These are phyloP conservation scores for Anastrepha obliqua DNA, from an alignment of 1,140 invertebrate genomes.

Conservation along the genomic window DNA sequence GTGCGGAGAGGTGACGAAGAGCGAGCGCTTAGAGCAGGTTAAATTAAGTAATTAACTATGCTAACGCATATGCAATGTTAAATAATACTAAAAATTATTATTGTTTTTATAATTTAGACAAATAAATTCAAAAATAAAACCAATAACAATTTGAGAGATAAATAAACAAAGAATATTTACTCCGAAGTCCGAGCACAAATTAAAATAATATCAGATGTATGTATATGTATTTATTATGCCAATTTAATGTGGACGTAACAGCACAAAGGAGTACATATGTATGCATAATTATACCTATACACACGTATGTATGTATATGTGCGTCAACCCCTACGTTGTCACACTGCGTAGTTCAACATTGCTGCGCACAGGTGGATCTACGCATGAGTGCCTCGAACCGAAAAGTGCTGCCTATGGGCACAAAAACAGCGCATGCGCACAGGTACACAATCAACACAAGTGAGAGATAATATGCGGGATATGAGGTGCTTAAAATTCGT, in stretches of 20 bases:
- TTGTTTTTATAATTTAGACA: slow-evolving; percentile 40
- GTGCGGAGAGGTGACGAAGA: slow-evolving; percentile 80
- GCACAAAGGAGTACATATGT: neutral
- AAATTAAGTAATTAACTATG: slow-evolving; percentile 59
- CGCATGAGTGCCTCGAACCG: slow-evolving; percentile 23
- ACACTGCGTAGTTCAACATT: slow-evolving; percentile 9
- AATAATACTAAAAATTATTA: slow-evolving; percentile 4
- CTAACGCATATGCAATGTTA: neutral
- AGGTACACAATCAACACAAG: neutral
- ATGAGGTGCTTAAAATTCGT: neutral
- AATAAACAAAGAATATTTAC: slow-evolving; percentile 1
- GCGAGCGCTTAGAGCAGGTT: slow-evolving; percentile 64
- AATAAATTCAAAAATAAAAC: neutral
- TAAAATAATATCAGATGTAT: neutral
- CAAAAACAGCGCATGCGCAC: slow-evolving; percentile 1
- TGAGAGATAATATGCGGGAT: slow-evolving; percentile 1
- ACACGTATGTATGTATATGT: neutral
- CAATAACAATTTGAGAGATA: neutral
- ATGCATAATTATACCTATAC: neutral
- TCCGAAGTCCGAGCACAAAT: neutral
- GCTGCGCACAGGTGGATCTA: slow-evolving; percentile 14
- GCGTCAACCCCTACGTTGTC: neutral
- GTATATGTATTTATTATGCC: no score
- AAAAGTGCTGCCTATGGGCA: neutral
- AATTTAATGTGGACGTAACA: no score